A percentile compares a stretch with the other conserved stretches of the same genome.
phyloP scores from a whole-genome alignment of 2,113 vertebrate species.

The Parus major region DNA sequence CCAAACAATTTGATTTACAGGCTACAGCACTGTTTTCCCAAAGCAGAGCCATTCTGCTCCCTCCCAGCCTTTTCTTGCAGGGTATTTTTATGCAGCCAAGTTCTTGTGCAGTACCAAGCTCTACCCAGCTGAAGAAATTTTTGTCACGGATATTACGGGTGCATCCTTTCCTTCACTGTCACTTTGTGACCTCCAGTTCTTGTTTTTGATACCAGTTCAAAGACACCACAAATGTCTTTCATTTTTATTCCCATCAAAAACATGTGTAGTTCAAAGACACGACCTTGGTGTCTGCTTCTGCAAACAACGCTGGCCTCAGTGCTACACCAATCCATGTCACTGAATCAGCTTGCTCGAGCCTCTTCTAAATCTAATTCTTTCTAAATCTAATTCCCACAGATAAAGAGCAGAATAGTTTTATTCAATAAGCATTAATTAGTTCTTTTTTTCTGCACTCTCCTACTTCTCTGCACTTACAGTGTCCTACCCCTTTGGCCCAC shows the following conservation, averaged over 20 bases:
- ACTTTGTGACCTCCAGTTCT: constrained; percentile 13
- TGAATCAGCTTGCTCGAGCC: background rate
- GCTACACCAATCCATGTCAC: background rate
- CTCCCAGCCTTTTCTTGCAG: background rate
- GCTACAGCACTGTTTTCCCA: background rate
- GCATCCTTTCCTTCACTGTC: constrained; percentile 21
- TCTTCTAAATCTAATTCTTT: background rate
- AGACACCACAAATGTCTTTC: constrained; percentile 2
- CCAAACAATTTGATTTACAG: background rate
- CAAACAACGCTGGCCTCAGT: background rate
- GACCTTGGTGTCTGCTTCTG: constrained; percentile 28
- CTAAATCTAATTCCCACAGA: constrained; percentile 35
- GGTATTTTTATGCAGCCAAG: background rate
- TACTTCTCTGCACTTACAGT: background rate
- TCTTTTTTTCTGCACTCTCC: background rate
- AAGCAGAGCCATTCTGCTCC: background rate
- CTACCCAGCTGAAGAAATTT: background rate
- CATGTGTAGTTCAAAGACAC: background rate
- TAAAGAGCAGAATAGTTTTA: background rate
- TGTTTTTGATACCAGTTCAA: constrained; percentile 33
- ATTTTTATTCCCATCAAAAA: constrained; percentile 46
- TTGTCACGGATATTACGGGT: background rate
- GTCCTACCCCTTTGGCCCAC: background rate
- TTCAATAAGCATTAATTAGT: constrained; percentile 37
- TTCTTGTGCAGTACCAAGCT: background rate